These are phyloP conservation scores for Hestina assimilis DNA, from an alignment of 1,140 invertebrate species.

Conservation along the genomic window DNA sequence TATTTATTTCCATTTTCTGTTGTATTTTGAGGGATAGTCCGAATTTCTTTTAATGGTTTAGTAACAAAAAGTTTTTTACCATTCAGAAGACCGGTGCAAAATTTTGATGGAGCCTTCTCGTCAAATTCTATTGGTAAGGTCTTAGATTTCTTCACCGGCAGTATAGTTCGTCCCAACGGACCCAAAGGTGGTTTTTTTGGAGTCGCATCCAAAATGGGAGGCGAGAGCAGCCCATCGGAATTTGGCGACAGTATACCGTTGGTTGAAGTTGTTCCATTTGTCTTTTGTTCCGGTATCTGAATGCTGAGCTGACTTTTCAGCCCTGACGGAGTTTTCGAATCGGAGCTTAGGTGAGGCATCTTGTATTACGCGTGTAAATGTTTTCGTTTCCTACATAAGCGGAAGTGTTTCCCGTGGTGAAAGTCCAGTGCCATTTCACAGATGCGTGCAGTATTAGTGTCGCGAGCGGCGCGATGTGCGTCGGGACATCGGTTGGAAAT, in stretches of 20 bases:
- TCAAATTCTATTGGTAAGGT: constrained; percentile 71
- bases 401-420: constrained; percentile 59
- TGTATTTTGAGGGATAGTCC: constrained; percentile 52
- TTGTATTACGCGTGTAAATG: constrained; percentile 39
- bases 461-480: constrained; percentile 56
- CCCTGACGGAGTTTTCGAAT: constrained; percentile 30
- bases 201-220: constrained; percentile 61
- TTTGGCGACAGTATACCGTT: constrained; percentile 50
- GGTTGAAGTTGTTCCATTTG: constrained; percentile 33
- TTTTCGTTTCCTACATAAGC: constrained; percentile 62
- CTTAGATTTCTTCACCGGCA: constrained; percentile 72
- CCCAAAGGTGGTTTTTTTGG: constrained; percentile 64
- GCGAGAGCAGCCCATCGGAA: constrained; percentile 56
- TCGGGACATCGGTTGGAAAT: constrained; percentile 69
- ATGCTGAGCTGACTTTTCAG: constrained; percentile 44
- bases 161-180: constrained; percentile 51
- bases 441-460: constrained; percentile 58
- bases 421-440: constrained; percentile 72
- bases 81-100: constrained; percentile 46
- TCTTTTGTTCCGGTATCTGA: constrained; percentile 52
- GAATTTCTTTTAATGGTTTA: constrained; percentile 72
- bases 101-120: constrained; percentile 56
- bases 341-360: constrained; percentile 51
- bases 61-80: constrained; percentile 65
- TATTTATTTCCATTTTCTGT: constrained; percentile 50